Conservation (phyloP, 35 echinoderm and acorn worm genomes). For the Patiria miniata region DNA sequence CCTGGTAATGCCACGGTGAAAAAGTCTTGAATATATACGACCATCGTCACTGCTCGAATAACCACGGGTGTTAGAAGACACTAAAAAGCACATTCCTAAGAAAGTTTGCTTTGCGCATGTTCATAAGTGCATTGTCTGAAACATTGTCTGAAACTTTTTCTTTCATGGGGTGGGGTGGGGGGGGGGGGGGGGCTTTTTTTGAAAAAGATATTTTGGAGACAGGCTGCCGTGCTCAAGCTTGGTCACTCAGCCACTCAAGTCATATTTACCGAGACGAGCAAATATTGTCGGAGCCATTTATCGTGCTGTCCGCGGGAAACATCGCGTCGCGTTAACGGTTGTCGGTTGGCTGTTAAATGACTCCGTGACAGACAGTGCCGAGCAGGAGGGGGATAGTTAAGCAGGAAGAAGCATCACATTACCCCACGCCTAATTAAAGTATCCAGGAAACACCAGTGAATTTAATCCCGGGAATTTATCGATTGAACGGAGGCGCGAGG, state of each 20-base stretch:
- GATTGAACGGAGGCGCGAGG: no score
- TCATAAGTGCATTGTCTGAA: no score
- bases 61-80: no score
- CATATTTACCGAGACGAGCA: not conserved
- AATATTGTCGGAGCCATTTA: conserved; percentile 19
- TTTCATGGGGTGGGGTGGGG: no score
- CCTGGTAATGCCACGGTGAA: no score
- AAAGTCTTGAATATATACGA: no score
- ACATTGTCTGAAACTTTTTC: no score
- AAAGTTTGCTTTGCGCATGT: no score
- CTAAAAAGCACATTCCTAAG: no score
- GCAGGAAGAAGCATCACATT: not conserved
- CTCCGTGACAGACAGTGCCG: not conserved
- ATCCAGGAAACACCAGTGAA: not conserved
- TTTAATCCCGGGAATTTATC: no score
- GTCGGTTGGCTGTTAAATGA: not conserved
- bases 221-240: not conserved
- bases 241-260: not conserved
- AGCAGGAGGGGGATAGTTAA: not conserved
- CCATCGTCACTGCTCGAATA: no score
- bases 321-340: not conserved
- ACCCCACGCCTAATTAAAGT: not conserved
- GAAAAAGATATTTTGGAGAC: not conserved
- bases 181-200: no score
- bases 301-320: not conserved